Evolutionary conservation across 2,113 vertebrate genomes (phyloP).

Genomic region (Centropus unirufus): DNA sequence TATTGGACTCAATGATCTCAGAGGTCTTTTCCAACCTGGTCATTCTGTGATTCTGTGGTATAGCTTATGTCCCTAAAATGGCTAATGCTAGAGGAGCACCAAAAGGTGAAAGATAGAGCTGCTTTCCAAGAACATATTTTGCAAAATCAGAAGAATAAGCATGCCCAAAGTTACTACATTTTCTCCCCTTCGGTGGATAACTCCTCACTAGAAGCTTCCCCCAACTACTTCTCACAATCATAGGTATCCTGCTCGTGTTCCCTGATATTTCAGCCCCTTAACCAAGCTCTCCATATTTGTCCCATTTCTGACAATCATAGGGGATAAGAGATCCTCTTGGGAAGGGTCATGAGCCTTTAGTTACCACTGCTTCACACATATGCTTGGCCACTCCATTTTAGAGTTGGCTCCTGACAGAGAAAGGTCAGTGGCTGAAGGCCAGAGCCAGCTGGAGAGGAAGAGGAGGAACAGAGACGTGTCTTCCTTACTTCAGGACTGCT

Average conservation of each 20-base stretch:
- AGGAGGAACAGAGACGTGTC: fast-evolving
- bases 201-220: background rate
- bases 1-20: no score
- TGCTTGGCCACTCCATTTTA: fast-evolving
- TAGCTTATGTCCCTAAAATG: background rate
- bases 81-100: background rate
- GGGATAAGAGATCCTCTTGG: background rate
- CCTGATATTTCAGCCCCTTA: background rate
- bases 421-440: background rate
- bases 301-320: background rate
- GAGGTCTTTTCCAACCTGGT: no score
- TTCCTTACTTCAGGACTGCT: background rate
- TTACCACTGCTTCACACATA: fast-evolving
- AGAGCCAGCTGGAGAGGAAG: background rate
- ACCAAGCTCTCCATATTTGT: background rate
- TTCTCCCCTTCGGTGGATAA: background rate
- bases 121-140: background rate
- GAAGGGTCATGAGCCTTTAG: background rate
- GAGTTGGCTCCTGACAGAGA: background rate
- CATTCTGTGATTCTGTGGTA: no score
- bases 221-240: background rate
- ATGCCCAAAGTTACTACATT: background rate
- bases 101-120: background rate
- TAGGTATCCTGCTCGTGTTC: background rate
- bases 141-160: background rate